Conservation (phyloP, 1,140 invertebrate species). For the Teleopsis dalmanni region DNA sequence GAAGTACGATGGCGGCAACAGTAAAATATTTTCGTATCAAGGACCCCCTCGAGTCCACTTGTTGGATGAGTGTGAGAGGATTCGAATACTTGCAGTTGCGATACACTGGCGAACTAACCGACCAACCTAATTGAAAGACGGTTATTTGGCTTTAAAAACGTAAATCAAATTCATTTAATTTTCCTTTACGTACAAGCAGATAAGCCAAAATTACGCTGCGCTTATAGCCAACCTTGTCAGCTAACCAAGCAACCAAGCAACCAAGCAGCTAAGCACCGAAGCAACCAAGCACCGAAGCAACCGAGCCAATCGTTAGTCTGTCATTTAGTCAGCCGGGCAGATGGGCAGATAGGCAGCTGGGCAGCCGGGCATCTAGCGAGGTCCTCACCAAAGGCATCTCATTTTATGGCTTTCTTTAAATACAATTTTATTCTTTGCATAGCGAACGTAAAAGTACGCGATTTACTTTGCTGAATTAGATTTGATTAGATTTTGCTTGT, state of each 20-base stretch:
- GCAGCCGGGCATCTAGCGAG: too few species aligned
- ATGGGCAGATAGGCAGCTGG: too few species aligned
- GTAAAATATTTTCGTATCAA: background rate
- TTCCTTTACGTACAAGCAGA: background rate
- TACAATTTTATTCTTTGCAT: too few species aligned
- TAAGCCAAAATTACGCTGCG: background rate
- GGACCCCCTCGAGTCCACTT: background rate
- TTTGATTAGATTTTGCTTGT: slow-evolving; percentile 40
- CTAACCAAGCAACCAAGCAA: background rate
- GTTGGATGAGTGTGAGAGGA: too few species aligned
- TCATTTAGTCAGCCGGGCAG: too few species aligned
- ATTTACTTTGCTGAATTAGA: slow-evolving; percentile 41
- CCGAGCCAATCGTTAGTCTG: too few species aligned
- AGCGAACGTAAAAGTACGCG: slow-evolving; percentile 15
- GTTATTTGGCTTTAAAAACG: slow-evolving; percentile 42
- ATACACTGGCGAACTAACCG: background rate
- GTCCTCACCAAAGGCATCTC: too few species aligned
- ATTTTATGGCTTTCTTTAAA: slow-evolving; percentile 42
- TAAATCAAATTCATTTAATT: slow-evolving; percentile 44
- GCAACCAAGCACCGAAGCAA: background rate
- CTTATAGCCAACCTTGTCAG: background rate
- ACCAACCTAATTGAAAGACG: slow-evolving; percentile 40
- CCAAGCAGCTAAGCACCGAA: background rate
- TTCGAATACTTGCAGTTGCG: too few species aligned
- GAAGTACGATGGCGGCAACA: too few species aligned